Conservation (phyloP, 2,888 invertebrate genomes). For the Folsomia manolachei region DNA sequence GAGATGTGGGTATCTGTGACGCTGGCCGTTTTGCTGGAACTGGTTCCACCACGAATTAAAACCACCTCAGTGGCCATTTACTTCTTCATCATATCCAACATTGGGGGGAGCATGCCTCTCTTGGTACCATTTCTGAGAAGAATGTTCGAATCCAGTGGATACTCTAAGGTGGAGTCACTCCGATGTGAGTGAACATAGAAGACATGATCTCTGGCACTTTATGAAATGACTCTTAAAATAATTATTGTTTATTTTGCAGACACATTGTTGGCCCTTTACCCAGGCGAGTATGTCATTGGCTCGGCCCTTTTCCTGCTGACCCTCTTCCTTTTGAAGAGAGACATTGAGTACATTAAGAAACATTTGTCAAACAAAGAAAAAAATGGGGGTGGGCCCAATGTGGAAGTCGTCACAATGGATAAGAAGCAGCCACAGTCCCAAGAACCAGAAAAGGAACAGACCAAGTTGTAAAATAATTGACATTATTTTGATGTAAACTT, state of each 20-base stretch:
- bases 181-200: constrained; percentile 36
- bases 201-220: too few species aligned
- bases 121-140: constrained; percentile 53
- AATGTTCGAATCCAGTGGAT: constrained; percentile 42
- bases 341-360: constrained; percentile 37
- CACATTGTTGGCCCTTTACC: constrained; percentile 40
- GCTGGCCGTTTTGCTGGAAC: constrained; percentile 54
- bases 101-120: constrained; percentile 55
- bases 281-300: constrained; percentile 48
- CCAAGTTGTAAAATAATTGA: constrained; percentile 14
- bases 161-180: constrained; percentile 31
- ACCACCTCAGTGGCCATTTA: constrained; percentile 55
- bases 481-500: too few species aligned
- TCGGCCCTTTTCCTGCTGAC: constrained; percentile 45
- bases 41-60: constrained; percentile 53
- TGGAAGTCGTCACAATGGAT: not conserved
- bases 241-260: constrained; percentile 31
- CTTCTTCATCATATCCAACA: constrained; percentile 55
- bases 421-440: not conserved
- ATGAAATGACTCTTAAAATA: too few species aligned
- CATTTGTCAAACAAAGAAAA: constrained; percentile 15
- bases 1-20: constrained; percentile 56
- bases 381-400: too few species aligned
- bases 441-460: not conserved
- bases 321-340: constrained; percentile 41